Evolutionary conservation across 1,140 invertebrate species (phyloP).

Genomic region (Drosophila tropicalis): DNA sequence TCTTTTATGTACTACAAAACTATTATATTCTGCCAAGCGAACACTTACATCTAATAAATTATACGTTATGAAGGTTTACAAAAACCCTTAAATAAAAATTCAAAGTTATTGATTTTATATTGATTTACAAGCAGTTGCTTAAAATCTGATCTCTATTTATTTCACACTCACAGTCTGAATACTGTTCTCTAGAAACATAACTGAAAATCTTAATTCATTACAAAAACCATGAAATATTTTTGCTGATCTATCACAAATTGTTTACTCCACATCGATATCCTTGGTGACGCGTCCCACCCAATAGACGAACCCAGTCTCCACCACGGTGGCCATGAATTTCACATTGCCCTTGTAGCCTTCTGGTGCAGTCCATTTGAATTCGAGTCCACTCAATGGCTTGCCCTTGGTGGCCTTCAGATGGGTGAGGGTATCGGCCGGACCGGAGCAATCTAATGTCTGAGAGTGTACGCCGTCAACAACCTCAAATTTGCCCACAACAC

Average conservation of each 20-base stretch:
- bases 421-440: slow-evolving; percentile 73
- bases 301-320: slow-evolving; percentile 81
- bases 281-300: slow-evolving; percentile 83
- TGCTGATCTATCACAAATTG: slow-evolving; percentile 61
- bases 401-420: slow-evolving; percentile 75
- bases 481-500: slow-evolving; percentile 67
- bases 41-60: too few relatives aligned
- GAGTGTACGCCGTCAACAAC: slow-evolving; percentile 61
- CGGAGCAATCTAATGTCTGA: slow-evolving; percentile 66
- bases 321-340: slow-evolving; percentile 82
- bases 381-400: slow-evolving; percentile 48
- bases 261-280: slow-evolving; percentile 67
- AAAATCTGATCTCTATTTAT: slow-evolving; percentile 49
- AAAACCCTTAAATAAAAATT: not conserved
- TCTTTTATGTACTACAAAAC: too few relatives aligned
- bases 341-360: slow-evolving; percentile 78
- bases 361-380: slow-evolving; percentile 82
- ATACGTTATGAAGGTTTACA: too few relatives aligned
- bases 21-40: too few relatives aligned
- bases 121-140: slow-evolving; percentile 16
- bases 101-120: not conserved
- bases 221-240: slow-evolving; percentile 41
- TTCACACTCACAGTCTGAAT: slow-evolving; percentile 49
- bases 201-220: slow-evolving; percentile 6
- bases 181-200: slow-evolving; percentile 45